Percentiles rank a stretch among this genome's conserved stretches.
Evolutionary conservation across 2,797 vertebrate species (phyloP).

Genomic region (Sebastes jordani): DNA sequence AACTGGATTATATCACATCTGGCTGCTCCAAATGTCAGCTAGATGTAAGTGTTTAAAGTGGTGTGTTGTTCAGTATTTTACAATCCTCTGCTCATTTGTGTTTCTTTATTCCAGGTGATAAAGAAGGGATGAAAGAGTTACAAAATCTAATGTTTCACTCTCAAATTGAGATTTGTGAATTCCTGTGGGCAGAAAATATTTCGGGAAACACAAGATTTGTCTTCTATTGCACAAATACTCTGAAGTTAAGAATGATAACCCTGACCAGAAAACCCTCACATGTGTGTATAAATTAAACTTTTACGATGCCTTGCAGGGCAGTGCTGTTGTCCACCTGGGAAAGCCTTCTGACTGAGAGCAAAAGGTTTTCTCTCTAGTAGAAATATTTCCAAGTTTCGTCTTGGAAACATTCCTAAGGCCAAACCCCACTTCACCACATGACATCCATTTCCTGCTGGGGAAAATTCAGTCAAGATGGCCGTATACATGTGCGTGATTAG

Average conservation of each 20-base stretch:
- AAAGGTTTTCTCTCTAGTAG: not conserved
- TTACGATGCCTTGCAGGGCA: not conserved
- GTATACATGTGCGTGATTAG: slow-evolving; percentile 30
- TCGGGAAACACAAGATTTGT: not conserved
- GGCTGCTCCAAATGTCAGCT: not conserved
- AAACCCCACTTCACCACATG: slow-evolving; percentile 63
- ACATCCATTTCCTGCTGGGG: slow-evolving; percentile 65
- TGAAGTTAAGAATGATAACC: not conserved
- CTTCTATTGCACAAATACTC: not conserved
- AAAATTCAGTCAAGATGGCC: slow-evolving; percentile 74
- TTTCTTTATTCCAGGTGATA: not conserved
- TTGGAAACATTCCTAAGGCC: slow-evolving; percentile 60
- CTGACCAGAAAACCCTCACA: not conserved
- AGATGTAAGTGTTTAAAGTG: not conserved
- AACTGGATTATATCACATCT: not conserved
- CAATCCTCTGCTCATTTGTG: not conserved
- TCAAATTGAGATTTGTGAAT: not conserved
- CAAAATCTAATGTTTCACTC: not conserved
- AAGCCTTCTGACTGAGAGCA: not conserved
- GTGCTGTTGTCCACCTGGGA: not conserved
- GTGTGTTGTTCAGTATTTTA: not conserved
- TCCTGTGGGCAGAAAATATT: slow-evolving; percentile 8
- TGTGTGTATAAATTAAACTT: not conserved
- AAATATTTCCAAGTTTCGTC: slow-evolving; percentile 45
- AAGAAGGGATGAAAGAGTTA: not conserved